These are phyloP conservation scores for Sander lucioperca DNA, from an alignment of 2,113 vertebrate genomes.

Conservation along the genomic window DNA sequence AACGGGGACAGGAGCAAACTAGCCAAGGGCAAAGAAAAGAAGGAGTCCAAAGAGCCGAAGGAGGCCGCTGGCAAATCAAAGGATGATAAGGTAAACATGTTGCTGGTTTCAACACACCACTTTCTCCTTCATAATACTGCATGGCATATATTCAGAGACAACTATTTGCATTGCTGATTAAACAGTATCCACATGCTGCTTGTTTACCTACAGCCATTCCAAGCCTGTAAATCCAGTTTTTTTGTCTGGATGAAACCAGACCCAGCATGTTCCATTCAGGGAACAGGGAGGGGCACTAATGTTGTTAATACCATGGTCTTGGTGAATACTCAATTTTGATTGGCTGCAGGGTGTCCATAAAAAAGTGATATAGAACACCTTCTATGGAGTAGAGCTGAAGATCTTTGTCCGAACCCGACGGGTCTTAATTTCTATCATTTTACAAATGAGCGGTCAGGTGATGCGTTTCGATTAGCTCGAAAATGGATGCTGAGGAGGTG, in stretches of 20 bases:
- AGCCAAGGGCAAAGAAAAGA: conserved; percentile 90
- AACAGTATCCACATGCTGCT: conserved; percentile 20
- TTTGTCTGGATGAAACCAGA: neutral
- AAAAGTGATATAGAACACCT: no score
- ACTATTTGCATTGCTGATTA: conserved; percentile 45
- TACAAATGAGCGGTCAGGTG: no score
- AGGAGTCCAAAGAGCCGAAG: conserved; percentile 90
- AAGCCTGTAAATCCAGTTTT: conserved; percentile 60
- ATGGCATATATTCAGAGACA: neutral
- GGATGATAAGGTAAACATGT: conserved; percentile 91
- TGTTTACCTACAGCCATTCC: conserved; percentile 21
- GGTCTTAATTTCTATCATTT: no score
- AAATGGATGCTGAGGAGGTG: no score
- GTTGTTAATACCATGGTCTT: neutral
- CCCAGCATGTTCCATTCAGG: neutral
- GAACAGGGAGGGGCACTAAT: neutral
- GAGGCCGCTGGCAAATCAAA: conserved; percentile 88
- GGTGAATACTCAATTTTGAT: no score
- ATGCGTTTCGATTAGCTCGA: no score
- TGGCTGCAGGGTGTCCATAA: no score
- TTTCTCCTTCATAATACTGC: neutral
- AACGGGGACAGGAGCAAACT: conserved; percentile 88
- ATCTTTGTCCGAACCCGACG: no score
- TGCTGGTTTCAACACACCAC: neutral
- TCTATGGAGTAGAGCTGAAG: no score